Evolutionary conservation across 2,888 invertebrate species (phyloP).

Genomic region (Hyppa rectilinea): DNA sequence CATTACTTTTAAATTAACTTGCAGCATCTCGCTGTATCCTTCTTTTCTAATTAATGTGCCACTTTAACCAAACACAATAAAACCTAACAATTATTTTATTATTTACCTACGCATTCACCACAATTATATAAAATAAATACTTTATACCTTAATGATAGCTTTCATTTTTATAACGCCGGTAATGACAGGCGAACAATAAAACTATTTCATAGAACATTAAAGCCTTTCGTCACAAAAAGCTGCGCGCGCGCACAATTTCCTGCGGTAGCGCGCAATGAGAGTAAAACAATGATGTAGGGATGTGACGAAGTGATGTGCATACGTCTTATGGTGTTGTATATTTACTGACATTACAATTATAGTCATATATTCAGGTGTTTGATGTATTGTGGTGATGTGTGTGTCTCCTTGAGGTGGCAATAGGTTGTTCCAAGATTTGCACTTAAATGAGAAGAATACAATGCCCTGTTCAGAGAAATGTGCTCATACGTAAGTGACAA

Average conservation of each 20-base stretch:
- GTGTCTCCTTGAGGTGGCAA: neutral
- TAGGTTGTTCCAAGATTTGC: neutral
- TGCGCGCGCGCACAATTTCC: constrained; percentile 66
- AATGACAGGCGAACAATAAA: constrained; percentile 67
- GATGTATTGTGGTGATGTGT: neutral
- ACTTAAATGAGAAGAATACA: too few species aligned
- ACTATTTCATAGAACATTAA: constrained; percentile 67
- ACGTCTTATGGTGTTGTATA: neutral
- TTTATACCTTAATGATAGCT: constrained; percentile 58
- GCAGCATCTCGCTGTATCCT: neutral
- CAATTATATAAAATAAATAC: constrained; percentile 57
- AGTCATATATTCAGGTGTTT: too few species aligned
- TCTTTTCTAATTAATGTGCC: neutral
- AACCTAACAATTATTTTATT: constrained; percentile 26
- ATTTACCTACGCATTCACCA: constrained; percentile 18
- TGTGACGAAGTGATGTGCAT: constrained; percentile 34
- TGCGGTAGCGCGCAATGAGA: constrained; percentile 62
- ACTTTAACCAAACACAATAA: constrained; percentile 10
- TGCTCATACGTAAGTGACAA: too few species aligned
- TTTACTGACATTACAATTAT: neutral
- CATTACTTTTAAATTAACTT: neutral
- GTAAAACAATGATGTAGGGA: constrained; percentile 58
- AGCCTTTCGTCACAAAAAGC: constrained; percentile 66
- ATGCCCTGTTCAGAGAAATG: too few species aligned
- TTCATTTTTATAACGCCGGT: constrained; percentile 65